Conservation (phyloP, 1,140 invertebrate genomes). For the Halictus rubicundus region DNA sequence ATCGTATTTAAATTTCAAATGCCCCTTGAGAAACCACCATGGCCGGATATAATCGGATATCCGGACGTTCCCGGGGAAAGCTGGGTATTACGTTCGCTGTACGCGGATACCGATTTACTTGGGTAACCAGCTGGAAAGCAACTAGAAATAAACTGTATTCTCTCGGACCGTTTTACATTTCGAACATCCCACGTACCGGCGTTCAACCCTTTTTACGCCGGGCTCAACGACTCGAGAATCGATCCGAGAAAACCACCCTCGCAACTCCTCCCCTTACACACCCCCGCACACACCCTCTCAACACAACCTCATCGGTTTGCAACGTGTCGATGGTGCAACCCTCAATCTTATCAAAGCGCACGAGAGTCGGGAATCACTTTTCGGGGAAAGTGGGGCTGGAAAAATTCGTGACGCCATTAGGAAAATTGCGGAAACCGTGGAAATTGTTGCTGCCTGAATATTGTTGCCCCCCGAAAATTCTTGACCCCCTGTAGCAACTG, state of each 20-base stretch:
- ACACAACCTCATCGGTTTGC: too few relatives aligned
- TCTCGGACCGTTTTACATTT: not conserved
- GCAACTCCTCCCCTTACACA: not conserved
- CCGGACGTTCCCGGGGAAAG: constrained; percentile 66
- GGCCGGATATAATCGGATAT: constrained; percentile 72
- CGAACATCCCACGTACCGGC: not conserved
- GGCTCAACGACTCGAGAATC: constrained; percentile 1
- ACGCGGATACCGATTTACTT: constrained; percentile 55
- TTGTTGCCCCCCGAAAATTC: too few relatives aligned
- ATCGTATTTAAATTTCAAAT: constrained; percentile 78
- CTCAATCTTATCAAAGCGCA: too few relatives aligned
- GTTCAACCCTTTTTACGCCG: constrained; percentile 11
- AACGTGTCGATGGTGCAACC: too few relatives aligned
- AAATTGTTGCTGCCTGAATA: too few relatives aligned
- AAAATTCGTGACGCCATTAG: too few relatives aligned
- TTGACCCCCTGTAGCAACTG: too few relatives aligned
- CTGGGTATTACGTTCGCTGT: constrained; percentile 53
- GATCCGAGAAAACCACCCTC: not conserved
- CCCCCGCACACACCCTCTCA: too few relatives aligned
- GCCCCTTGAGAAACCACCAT: constrained; percentile 59
- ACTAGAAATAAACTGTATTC: constrained; percentile 46
- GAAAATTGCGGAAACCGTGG: too few relatives aligned
- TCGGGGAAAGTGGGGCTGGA: too few relatives aligned
- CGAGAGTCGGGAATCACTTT: too few relatives aligned
- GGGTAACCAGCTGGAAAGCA: constrained; percentile 57